These are phyloP conservation scores for Natator depressus DNA, from an alignment of 2,113 vertebrate species.

Conservation along the genomic window DNA sequence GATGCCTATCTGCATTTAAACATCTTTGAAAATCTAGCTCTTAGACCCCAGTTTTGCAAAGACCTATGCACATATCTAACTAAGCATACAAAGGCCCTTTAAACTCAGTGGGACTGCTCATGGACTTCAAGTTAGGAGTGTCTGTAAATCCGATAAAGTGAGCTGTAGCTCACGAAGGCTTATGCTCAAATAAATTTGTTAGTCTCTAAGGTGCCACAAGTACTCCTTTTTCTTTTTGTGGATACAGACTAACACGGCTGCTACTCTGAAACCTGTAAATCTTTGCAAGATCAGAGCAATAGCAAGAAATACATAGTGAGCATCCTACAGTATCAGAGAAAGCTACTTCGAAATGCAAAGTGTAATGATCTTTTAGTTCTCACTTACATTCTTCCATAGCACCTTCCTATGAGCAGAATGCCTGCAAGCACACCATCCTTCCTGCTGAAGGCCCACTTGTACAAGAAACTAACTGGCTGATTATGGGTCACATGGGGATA, in stretches of 20 bases:
- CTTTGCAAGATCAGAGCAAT: not conserved
- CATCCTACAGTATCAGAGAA: not conserved
- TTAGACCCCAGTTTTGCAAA: not conserved
- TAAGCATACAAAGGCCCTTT: not conserved
- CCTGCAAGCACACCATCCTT: not conserved
- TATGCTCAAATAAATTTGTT: no score
- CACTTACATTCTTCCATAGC: not conserved
- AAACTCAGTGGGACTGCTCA: not conserved
- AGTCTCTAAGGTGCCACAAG: no score
- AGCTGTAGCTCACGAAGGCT: no score
- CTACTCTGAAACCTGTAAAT: not conserved
- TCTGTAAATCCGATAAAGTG: not conserved
- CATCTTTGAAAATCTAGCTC: not conserved
- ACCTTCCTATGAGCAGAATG: not conserved
- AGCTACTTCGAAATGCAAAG: not conserved
- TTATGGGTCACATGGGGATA: not conserved
- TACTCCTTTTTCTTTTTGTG: no score
- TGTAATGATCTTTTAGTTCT: fast-evolving
- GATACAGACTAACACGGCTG: no score
- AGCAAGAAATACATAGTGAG: not conserved
- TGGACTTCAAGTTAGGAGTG: not conserved
- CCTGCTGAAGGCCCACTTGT: not conserved
- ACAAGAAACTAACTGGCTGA: not conserved
- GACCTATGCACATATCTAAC: not conserved
- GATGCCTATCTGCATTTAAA: not conserved